Conservation (phyloP, 2,797 vertebrate species). For the Rousettus madagascariensis region DNA sequence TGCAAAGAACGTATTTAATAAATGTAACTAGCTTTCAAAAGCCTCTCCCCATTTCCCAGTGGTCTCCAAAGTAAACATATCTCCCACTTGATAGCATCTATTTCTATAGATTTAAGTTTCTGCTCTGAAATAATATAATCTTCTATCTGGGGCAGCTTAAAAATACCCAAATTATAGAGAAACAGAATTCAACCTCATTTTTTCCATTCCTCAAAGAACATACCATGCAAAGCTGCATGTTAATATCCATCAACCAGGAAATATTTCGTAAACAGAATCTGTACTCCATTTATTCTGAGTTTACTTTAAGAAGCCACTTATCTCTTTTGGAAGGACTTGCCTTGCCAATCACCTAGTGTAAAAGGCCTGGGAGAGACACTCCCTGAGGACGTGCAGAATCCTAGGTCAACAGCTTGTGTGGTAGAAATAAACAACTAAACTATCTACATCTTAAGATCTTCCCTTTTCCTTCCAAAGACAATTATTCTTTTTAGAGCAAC, state of each 20-base stretch:
- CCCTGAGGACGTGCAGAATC: slow-evolving; percentile 77
- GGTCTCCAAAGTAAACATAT: slow-evolving; percentile 64
- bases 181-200: slow-evolving; percentile 28
- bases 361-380: slow-evolving; percentile 73
- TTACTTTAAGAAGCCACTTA: slow-evolving; percentile 84
- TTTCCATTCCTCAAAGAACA: slow-evolving; percentile 66
- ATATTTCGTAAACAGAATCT: slow-evolving; percentile 77
- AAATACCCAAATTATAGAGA: background rate
- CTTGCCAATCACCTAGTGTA: slow-evolving; percentile 79
- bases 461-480: slow-evolving; percentile 77
- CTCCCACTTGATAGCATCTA: slow-evolving; percentile 44
- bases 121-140: slow-evolving; percentile 53
- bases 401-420: slow-evolving; percentile 18
- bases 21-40: slow-evolving; percentile 35
- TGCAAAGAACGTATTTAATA: slow-evolving; percentile 17
- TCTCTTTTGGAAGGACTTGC: slow-evolving; percentile 81
- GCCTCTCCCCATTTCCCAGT: slow-evolving; percentile 37
- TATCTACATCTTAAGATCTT: slow-evolving; percentile 49
- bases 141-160: slow-evolving; percentile 15
- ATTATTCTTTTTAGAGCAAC: slow-evolving; percentile 55
- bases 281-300: slow-evolving; percentile 73
- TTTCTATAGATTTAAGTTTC: slow-evolving; percentile 42
- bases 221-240: slow-evolving; percentile 63
- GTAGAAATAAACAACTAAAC: slow-evolving; percentile 70
- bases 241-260: slow-evolving; percentile 76